phyloP scores from a whole-genome alignment of 2,113 vertebrate genomes.

The Crotalus helleri region DNA sequence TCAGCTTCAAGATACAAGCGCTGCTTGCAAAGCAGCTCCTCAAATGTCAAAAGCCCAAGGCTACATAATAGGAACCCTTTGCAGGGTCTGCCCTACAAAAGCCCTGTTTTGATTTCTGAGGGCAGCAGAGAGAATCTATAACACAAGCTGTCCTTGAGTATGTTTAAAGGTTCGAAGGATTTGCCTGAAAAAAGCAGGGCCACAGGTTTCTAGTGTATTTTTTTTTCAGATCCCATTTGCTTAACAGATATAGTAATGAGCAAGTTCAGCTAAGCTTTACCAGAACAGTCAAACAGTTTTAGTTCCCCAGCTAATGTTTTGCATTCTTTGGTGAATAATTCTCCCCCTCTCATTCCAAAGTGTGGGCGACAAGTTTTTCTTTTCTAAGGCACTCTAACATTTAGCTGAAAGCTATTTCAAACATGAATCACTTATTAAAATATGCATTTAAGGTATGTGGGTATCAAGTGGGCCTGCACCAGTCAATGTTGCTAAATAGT shows the following conservation, averaged over 20 bases:
- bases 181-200: not conserved
- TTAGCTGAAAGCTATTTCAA: not conserved
- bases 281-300: not conserved
- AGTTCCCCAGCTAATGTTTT: not conserved
- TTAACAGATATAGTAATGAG: not conserved
- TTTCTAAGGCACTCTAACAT: not conserved
- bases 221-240: not conserved
- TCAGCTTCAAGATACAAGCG: not conserved
- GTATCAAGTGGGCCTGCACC: not conserved
- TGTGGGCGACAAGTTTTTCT: not conserved
- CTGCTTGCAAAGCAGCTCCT: not conserved
- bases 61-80: not conserved
- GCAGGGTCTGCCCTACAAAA: too few relatives aligned
- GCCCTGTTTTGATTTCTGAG: not conserved
- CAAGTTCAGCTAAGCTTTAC: not conserved
- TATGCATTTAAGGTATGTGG: not conserved
- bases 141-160: not conserved
- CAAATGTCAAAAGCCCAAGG: not conserved
- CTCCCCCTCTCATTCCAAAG: not conserved
- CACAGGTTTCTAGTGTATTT: not conserved
- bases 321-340: not conserved
- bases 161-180: not conserved
- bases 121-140: not conserved
- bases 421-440: not conserved
- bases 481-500: not conserved